Conservation (phyloP, 2,888 invertebrate species). For the Mythimna impura region DNA sequence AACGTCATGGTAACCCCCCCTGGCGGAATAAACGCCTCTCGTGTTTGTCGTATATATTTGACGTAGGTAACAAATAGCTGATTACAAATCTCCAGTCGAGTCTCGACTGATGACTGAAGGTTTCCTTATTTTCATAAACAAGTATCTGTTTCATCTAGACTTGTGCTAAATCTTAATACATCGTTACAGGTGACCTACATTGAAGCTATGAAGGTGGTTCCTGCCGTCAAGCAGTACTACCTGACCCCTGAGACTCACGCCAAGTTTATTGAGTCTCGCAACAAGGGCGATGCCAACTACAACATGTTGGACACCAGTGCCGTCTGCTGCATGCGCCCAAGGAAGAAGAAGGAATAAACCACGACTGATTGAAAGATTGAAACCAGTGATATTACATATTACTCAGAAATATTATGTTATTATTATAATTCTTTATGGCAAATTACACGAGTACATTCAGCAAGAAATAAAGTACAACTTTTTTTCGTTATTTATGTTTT, state of each 20-base stretch:
- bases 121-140: slow-evolving; percentile 68
- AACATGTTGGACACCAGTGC: slow-evolving; percentile 90
- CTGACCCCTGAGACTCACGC: slow-evolving; percentile 93
- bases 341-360: slow-evolving; percentile 83
- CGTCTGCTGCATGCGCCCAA: slow-evolving; percentile 86
- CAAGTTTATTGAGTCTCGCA: slow-evolving; percentile 92
- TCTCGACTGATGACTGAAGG: too few species aligned
- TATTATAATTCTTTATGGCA: neutral
- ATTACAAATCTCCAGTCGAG: too few species aligned
- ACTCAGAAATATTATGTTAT: slow-evolving; percentile 9
- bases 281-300: slow-evolving; percentile 92
- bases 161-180: neutral
- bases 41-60: too few species aligned
- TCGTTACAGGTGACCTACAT: slow-evolving; percentile 89
- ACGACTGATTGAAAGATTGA: slow-evolving; percentile 2
- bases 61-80: too few species aligned
- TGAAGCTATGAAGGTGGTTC: slow-evolving; percentile 92
- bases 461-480: slow-evolving; percentile 54
- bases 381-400: slow-evolving; percentile 4
- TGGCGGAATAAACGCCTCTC: too few species aligned
- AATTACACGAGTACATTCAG: slow-evolving; percentile 34
- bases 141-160: slow-evolving; percentile 58
- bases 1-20: too few species aligned
- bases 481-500: slow-evolving; percentile 6
- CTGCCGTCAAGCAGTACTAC: slow-evolving; percentile 92